Base-by-base conservation (phyloP, 1,140 invertebrate species). In the Pseudomyrmex dendroicus region DNA sequence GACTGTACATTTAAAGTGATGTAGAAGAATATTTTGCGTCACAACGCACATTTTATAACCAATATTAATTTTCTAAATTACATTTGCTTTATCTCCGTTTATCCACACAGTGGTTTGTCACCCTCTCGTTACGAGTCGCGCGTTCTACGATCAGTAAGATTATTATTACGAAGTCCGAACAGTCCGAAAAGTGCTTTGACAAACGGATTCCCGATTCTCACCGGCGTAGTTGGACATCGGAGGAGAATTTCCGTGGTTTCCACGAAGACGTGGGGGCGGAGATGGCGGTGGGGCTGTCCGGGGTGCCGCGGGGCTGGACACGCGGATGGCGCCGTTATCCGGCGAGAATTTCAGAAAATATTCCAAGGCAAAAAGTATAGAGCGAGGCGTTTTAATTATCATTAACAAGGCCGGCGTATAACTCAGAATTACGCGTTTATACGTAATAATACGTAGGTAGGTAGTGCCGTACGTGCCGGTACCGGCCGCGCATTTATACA, bases 351-450 rank as follows among this genome's bases (percentile, higher is more conserved):
- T 89, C 88, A 90, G 89, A 89, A 92, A 91, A 91, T 92, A 92
- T 92, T 91, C 87, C 88, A 89, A 90, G 90, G 90, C 86, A 90
- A 91, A 93, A 91, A 92, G 87, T 90, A 90, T 89, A 91, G 88
- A 88, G 88, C 90, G 90, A 90, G 91, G 90, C 91, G 91, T 93
- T 94, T 94, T 93, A 93, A 94, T 94, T 94, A 94, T 94, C 93
- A 93, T 94, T 94, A 94, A 93, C 93, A 92, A 93, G 90, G 84
- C 90, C 84, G 84, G 87, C 89, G 86, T 93, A 94, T 94, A 94
- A 93, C 90, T 93, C 92, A 94, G 90, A 93, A 93, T 94, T 93
- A 93, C 91, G 91, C 93, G 91, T 93, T 93, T 92, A 91, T 91
- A 91, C 90, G 92, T 92, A 92, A 93, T 92, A 92, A 92, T 93